Base-by-base conservation (phyloP, 2,113 vertebrate genomes). In the Machaerirhynchus nigripectus region DNA sequence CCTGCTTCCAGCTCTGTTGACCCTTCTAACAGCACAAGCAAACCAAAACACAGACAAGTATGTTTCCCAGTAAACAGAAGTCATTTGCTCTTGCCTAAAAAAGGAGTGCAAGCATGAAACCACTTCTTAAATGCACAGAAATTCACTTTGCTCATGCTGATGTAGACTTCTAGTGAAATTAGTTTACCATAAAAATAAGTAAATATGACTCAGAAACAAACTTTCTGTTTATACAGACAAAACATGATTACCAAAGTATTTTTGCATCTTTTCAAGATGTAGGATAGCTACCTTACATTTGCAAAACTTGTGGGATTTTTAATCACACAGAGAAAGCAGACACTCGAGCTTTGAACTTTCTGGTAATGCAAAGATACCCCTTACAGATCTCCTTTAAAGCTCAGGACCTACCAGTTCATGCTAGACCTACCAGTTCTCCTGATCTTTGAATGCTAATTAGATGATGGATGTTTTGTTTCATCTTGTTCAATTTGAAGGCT, bases 291-390 rank as follows among this genome's bases (percentile, higher is more conserved):
- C 64, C 57, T 92, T 81, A 33, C 26, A 59, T 78, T 97, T 96
- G 95, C 92, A 96, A 97, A 96, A 90, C 80, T 42, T 94, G 90
- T 94, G 96, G 86, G 60, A 81, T 93, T 87, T 88, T 84, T 95
- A 94, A 93, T 96, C 78, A 78, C 78, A 84, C 46, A 65, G 67
- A 59, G 56, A 84, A 87, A 50, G 59, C 87, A 93, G 83, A 64
- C 68, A 64, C 53, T 86, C 73, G 64, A 76, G 92, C 90, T 96
- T 90, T 93, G 76, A 97, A 86, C 95, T 94, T 86, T 83, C 80
- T 92, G 73, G 44, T 87, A 89, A 95, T 96, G 93, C 95, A 95
- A 96, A 96, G 91, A 89, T 93, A 85, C 22, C 35, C 56, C 61
- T 94, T 73, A 56, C 2, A 5, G 47, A 75, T 90, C 85, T 90